A percentile compares a stretch with the other conserved stretches of the same genome.
Conservation (phyloP, 2,797 vertebrate genomes). For the Notoglanidium macrostoma region DNA sequence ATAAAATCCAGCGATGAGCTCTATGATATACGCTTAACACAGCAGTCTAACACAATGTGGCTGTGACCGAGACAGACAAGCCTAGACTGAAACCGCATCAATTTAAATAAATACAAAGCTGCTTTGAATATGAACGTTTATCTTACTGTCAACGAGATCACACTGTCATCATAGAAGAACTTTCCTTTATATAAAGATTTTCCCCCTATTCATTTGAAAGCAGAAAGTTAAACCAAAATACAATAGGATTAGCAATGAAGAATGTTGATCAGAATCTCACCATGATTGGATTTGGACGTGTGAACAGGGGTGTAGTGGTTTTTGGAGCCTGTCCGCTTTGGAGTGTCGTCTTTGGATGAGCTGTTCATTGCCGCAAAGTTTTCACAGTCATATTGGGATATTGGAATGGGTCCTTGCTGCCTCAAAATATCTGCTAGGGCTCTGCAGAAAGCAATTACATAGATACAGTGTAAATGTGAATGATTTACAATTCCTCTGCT, state of each 20-base stretch:
- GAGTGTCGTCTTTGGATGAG: slow-evolving; percentile 96
- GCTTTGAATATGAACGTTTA: background rate
- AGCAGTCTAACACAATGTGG: background rate
- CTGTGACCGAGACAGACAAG: slow-evolving; percentile 1
- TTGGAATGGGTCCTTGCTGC: slow-evolving; percentile 97
- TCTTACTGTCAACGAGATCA: background rate
- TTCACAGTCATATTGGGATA: slow-evolving; percentile 97
- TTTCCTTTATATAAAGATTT: background rate
- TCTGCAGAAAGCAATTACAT: slow-evolving; percentile 69
- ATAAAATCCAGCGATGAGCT: slow-evolving; percentile 6
- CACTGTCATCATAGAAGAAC: background rate
- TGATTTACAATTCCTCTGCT: background rate
- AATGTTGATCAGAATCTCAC: slow-evolving; percentile 67
- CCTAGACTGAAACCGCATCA: slow-evolving; percentile 1
- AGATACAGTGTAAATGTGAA: background rate
- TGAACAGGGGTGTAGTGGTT: slow-evolving; percentile 96
- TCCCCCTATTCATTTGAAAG: background rate
- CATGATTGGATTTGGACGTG: slow-evolving; percentile 89
- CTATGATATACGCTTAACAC: background rate
- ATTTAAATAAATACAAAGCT: background rate
- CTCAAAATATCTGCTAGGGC: slow-evolving; percentile 96
- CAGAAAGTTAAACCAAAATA: background rate
- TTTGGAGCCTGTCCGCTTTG: slow-evolving; percentile 90
- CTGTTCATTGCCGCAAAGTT: slow-evolving; percentile 94
- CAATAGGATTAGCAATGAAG: background rate